Evolutionary conservation across 2,888 invertebrate genomes (phyloP).

Genomic region (Ophioninae sp.): DNA sequence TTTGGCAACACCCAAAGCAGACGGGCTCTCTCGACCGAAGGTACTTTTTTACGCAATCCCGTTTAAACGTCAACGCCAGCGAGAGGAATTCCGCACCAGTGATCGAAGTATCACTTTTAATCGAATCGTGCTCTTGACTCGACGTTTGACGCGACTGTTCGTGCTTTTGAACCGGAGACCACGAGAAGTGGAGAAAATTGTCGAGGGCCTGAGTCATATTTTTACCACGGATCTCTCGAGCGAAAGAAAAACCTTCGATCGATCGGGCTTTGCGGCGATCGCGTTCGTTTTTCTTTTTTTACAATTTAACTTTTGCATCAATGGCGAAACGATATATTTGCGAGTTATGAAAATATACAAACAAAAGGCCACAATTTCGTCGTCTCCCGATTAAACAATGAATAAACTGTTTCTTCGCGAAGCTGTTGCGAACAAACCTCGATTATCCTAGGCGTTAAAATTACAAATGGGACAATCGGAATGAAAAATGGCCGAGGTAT

Average conservation of each 20-base stretch:
- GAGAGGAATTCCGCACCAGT: slow-evolving; percentile 10
- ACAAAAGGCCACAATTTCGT: no score
- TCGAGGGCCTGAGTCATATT: no score
- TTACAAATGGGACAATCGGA: slow-evolving; percentile 4
- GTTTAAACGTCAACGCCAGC: slow-evolving; percentile 1
- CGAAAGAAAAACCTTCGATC: not conserved
- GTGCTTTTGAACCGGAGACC: slow-evolving; percentile 13
- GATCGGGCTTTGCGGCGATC: not conserved
- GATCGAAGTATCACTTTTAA: slow-evolving; percentile 40
- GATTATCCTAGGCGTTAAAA: not conserved
- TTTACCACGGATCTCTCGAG: no score
- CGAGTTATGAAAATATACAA: no score
- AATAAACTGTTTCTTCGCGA: no score
- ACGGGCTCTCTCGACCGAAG: slow-evolving; percentile 44
- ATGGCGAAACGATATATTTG: no score
- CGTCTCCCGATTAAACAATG: no score
- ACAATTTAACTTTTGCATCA: no score
- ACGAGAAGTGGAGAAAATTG: no score
- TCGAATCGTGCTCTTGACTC: slow-evolving; percentile 16
- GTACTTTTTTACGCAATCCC: slow-evolving; percentile 34
- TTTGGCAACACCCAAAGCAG: slow-evolving; percentile 31
- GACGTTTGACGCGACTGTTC: slow-evolving; percentile 26
- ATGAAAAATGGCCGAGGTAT: slow-evolving; percentile 12
- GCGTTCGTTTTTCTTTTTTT: no score
- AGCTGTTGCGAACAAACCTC: not conserved